These are phyloP conservation scores for Apantesis nais DNA, from an alignment of 2,888 invertebrate genomes.

Conservation along the genomic window DNA sequence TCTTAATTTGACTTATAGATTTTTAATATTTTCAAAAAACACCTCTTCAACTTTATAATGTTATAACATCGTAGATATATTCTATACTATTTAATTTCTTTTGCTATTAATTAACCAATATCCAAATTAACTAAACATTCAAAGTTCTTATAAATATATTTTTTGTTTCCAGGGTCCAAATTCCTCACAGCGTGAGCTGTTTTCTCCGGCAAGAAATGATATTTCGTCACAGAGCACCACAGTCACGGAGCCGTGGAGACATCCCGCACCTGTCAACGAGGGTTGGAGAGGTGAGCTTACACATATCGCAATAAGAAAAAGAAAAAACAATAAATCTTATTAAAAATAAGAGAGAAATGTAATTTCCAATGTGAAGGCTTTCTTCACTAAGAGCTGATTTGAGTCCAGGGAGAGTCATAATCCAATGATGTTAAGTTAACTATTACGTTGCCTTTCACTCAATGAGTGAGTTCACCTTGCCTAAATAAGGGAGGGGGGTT, in stretches of 20 bases:
- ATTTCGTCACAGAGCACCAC: conserved; percentile 63
- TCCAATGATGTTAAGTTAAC: too few relatives aligned
- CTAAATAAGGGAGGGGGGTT: too few relatives aligned
- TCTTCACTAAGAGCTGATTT: too few relatives aligned
- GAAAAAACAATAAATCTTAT: too few relatives aligned
- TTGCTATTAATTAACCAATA: too few relatives aligned
- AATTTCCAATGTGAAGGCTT: too few relatives aligned
- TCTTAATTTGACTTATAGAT: neutral
- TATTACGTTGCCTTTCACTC: too few relatives aligned
- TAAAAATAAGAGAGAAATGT: too few relatives aligned
- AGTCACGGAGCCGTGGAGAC: conserved; percentile 60
- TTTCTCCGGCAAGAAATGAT: conserved; percentile 63
- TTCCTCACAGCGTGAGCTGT: conserved; percentile 60
- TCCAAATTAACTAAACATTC: neutral
- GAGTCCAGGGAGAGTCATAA: too few relatives aligned
- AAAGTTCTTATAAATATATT: neutral
- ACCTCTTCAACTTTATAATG: neutral
- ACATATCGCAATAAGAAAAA: neutral
- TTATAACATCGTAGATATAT: neutral
- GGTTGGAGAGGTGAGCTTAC: conserved; percentile 34
- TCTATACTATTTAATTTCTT: neutral
- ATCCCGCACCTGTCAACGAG: conserved; percentile 42
- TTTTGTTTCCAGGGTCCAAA: conserved; percentile 54
- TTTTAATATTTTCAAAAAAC: neutral
- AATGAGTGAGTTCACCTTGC: too few relatives aligned